Base-by-base conservation (phyloP, 2,113 vertebrate genomes). In the Ranitomeya variabilis region DNA sequence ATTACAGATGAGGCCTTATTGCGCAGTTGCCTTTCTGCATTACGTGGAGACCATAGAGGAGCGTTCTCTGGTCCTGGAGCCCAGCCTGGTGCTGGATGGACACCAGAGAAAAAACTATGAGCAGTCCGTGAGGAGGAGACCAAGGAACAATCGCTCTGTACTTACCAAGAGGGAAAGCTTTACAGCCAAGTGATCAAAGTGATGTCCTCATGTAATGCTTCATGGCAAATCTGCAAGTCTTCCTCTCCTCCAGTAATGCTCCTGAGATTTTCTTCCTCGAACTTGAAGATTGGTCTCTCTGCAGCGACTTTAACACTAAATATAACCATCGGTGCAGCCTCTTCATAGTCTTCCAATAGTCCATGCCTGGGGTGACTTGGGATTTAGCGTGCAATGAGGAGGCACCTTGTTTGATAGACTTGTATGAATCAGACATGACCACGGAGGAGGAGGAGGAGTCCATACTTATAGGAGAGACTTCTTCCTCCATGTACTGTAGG, bases 231-330 rank as follows among this genome's bases (percentile, higher is more conserved):
- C n/a, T 23, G 62, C 60, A 57, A 84, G 74, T 89, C 87, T 89
- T 89, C 87, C 87, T 45, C 31, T 18, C 14, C 52, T 37, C 19
- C 37, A 59, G 21, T 12, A 73, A 54, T 78, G 73, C 81, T 76
- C 45, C 87, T 85, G 37, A 45, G 57, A 60, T 78, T 21, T 83
- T 23, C 80, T 89, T 51, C 45, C 67, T 79, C 15, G 9, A 79
- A 57, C 60, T 64, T 23, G 7, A 54, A 79, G 73, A 67, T 59
- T 67, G 66, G 66, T 67, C 19, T 14, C 54, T 76, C 57, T 83
- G 71, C 69, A 89, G 73, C 23, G 23, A 21, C 77, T 69, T 84
- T 74, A 89, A 89, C 87, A 89, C 87, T 89, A 89, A 89, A 51
- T 85, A 62, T 79, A 85, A 79, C 81, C 82, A 89, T 81, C 81